Percentiles rank a stretch among this genome's conserved stretches.
These are phyloP conservation scores for Drosophila funebris DNA, from an alignment of 1,140 invertebrate species.

Conservation along the genomic window DNA sequence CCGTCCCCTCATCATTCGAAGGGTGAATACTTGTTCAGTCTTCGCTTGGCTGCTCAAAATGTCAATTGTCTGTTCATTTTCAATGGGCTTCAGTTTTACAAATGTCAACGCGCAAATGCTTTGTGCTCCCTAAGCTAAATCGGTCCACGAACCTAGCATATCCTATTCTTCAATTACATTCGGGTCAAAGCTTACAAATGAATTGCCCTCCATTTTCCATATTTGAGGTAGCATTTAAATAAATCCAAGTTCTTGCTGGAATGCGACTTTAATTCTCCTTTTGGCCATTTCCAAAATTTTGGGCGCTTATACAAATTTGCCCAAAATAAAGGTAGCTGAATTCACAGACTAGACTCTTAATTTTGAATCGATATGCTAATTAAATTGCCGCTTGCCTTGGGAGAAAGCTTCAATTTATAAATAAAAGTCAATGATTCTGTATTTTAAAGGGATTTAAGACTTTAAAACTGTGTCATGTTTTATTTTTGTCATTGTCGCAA, in stretches of 20 bases:
- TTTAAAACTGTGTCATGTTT: too few relatives aligned
- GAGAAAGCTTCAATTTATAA: too few relatives aligned
- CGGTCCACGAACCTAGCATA: conserved; percentile 5
- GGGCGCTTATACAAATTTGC: conserved; percentile 3
- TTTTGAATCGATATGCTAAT: background rate
- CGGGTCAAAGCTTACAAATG: conserved; percentile 45
- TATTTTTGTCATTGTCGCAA: too few relatives aligned
- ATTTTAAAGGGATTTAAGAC: too few relatives aligned
- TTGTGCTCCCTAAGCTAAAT: conserved; percentile 10
- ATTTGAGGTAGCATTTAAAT: conserved; percentile 43
- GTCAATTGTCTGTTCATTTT: conserved; percentile 69
- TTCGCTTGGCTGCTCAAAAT: conserved; percentile 53
- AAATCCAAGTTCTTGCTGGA: conserved; percentile 21
- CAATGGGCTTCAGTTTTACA: conserved; percentile 55
- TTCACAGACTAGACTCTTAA: background rate
- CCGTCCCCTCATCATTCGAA: background rate
- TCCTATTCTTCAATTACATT: conserved; percentile 28
- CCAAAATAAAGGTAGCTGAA: background rate
- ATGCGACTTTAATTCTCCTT: conserved; percentile 16
- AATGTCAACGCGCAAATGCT: conserved; percentile 63
- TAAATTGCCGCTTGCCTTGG: too few relatives aligned
- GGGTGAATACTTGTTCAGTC: conserved; percentile 9
- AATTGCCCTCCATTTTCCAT: conserved; percentile 52
- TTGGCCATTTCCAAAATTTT: background rate
- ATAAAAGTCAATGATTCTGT: too few relatives aligned